Conservation (phyloP, 2,113 vertebrate species). For the Sebastes schlegelii region DNA sequence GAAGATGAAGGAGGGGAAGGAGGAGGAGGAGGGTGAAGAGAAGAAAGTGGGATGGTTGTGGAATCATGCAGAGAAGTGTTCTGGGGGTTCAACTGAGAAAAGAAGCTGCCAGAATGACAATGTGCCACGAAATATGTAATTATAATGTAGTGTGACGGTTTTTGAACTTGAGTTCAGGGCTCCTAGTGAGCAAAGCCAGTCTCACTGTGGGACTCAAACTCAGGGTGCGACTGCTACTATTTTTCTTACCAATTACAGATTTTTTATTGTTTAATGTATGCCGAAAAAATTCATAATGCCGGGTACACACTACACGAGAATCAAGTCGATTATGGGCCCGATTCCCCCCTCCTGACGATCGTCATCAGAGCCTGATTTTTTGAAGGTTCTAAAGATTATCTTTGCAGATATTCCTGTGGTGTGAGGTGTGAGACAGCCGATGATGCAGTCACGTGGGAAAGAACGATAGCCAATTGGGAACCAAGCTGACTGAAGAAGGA, state of each 20-base stretch:
- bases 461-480: too few relatives aligned
- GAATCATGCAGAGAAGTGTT: neutral
- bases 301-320: too few relatives aligned
- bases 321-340: too few relatives aligned
- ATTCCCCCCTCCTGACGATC: too few relatives aligned
- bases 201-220: neutral
- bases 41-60: neutral
- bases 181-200: neutral
- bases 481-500: too few relatives aligned
- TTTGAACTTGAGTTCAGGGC: neutral
- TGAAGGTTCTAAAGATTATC: too few relatives aligned
- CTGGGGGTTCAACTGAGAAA: neutral
- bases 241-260: neutral
- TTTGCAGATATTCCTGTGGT: too few relatives aligned
- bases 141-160: neutral
- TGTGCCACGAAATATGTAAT: neutral
- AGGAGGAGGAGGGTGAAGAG: conserved; percentile 16
- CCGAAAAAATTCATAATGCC: too few relatives aligned
- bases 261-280: neutral
- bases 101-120: conserved; percentile 11
- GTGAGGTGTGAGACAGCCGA: too few relatives aligned
- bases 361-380: too few relatives aligned
- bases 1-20: neutral
- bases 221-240: neutral
- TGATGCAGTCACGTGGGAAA: too few relatives aligned